Base-by-base conservation (phyloP, 2,113 vertebrate genomes). In the Rhinopomastus cyanomelas region DNA sequence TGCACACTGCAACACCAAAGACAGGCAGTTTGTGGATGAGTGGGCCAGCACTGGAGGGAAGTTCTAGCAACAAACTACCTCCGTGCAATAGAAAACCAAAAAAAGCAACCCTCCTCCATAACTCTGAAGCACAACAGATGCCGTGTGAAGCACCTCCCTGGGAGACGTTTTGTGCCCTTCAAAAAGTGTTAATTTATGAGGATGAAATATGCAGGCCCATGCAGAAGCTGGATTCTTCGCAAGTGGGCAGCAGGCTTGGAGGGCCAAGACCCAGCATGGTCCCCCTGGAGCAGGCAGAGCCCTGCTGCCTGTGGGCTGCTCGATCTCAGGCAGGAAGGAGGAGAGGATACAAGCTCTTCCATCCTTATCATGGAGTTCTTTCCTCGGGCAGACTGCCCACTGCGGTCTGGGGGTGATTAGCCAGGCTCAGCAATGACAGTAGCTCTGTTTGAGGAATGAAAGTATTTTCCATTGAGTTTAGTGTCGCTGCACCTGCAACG, bases 271-370 rank as follows among this genome's bases (percentile, higher is more conserved):
- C 37, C 39, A 17, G 46, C 36, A 20, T 1, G 3, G 8, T 49
- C 9, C 13, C 25, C 14, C 17, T 0, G 3, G 29, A 59, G 59
- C 1, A 0, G 53, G 23, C 74, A 85, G 34, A 59, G 37, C 20
- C 3, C 0, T 0, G 37, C 14, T 64, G 12, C 32, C 9, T 0
- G 0, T 12, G 68, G 29, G 36, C 32, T 68, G 32, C 65, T 48
- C 0, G 1, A 9, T 59, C 37, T 53, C 44, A 7, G 26, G 62
- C 36, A 53, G 51, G 1, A 2, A 42, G 62, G 18, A 68, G 42
- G 37, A 81, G 37, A 69, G 32, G 71, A 22, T 16, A 39, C 3
- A 2, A 53, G 64, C 29, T 39, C 82, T 76, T n/a, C 71, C 5
- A 1, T 60, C 64, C 44, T 66, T n/a, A 15, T n/a, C 57, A 52